A percentile compares a stretch with the other conserved stretches of the same genome.
These are phyloP conservation scores for Liodrosophila aerea DNA, from an alignment of 2,888 invertebrate species.

Conservation along the genomic window DNA sequence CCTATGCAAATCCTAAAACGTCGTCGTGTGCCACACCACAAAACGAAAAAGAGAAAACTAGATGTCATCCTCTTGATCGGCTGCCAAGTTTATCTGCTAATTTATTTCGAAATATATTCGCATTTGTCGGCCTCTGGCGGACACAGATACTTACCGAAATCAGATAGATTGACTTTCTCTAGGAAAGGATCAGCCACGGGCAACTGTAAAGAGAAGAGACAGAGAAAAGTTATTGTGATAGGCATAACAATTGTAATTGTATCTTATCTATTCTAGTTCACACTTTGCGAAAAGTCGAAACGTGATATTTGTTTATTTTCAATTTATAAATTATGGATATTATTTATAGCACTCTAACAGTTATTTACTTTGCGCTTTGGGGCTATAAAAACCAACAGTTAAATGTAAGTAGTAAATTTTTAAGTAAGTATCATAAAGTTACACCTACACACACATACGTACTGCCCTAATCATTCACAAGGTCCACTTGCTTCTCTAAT, in stretches of 20 bases:
- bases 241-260: too few relatives aligned
- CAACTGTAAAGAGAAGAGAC: constrained; percentile 85
- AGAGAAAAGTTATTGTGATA: too few relatives aligned
- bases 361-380: constrained; percentile 13
- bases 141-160: constrained; percentile 88
- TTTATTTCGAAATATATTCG: constrained; percentile 43
- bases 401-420: constrained; percentile 27
- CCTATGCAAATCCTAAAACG: constrained; percentile 15
- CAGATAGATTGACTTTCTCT: constrained; percentile 91
- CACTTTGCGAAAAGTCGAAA: too few relatives aligned
- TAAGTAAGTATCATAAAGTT: constrained; percentile 12
- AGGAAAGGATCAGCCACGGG: constrained; percentile 95
- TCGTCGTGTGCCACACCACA: constrained; percentile 54
- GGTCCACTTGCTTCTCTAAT: constrained; percentile 10
- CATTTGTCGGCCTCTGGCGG: constrained; percentile 22
- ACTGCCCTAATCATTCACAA: constrained; percentile 20
- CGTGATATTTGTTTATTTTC: too few relatives aligned
- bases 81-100: constrained; percentile 58
- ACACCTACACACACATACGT: constrained; percentile 18
- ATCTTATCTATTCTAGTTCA: too few relatives aligned
- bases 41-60: constrained; percentile 11
- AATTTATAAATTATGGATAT: background rate
- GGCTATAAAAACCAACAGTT: constrained; percentile 7
- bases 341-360: background rate
- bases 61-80: constrained; percentile 41